A percentile compares a stretch with the other conserved stretches of the same genome.
Evolutionary conservation across 2,888 invertebrate genomes (phyloP).

Genomic region (Diploptera punctata): DNA sequence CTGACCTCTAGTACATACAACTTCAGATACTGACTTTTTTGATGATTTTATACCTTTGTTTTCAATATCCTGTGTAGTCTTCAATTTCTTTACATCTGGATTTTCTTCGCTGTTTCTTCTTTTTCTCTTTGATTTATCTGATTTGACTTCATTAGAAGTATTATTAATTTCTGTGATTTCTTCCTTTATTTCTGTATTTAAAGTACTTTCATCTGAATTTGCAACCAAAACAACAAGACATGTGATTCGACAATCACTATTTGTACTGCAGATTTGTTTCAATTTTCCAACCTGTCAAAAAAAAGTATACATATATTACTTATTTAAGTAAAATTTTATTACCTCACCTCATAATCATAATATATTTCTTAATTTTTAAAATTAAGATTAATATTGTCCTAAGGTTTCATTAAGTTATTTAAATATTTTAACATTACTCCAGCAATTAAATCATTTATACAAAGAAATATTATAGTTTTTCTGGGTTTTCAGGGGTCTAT

Average conservation of each 20-base stretch:
- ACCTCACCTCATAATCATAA: too few relatives aligned
- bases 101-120: constrained; percentile 16
- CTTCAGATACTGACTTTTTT: background rate
- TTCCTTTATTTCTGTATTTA: too few relatives aligned
- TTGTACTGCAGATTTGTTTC: constrained; percentile 63
- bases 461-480: too few relatives aligned
- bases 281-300: constrained; percentile 51
- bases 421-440: too few relatives aligned
- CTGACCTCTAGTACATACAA: background rate
- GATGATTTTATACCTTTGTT: constrained; percentile 24
- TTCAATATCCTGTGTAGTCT: constrained; percentile 19
- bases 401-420: too few relatives aligned
- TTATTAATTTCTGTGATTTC: too few relatives aligned
- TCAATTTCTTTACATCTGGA: background rate
- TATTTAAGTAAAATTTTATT: too few relatives aligned
- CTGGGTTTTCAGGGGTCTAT: too few relatives aligned
- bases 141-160: constrained; percentile 29
- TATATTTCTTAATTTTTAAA: constrained; percentile 19
- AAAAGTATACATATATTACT: constrained; percentile 23
- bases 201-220: too few relatives aligned
- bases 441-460: too few relatives aligned
- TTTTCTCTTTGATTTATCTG: background rate
- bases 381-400: too few relatives aligned
- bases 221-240: constrained; percentile 65
- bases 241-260: constrained; percentile 75